phyloP scores from a whole-genome alignment of 2,113 vertebrate species.

The Hystrix brachyura region DNA sequence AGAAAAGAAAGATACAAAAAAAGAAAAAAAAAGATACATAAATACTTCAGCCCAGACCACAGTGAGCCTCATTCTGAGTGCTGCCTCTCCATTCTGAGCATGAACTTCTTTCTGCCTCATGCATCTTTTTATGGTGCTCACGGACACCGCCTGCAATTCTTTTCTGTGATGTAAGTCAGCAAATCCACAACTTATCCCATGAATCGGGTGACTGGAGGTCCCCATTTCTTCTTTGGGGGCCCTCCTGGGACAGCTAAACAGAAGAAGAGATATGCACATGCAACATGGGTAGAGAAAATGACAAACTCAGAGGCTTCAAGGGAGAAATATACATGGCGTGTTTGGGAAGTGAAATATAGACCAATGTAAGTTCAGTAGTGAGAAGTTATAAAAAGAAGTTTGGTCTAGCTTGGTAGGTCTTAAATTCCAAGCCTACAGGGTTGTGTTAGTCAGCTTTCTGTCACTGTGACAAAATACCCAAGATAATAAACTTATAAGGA shows the following conservation, averaged over 20 bases:
- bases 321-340: background rate
- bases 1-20: no score
- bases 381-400: background rate
- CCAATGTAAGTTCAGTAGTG: background rate
- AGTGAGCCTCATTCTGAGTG: background rate
- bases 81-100: background rate
- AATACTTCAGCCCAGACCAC: background rate
- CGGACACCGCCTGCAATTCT: background rate
- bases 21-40: no score
- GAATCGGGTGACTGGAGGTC: background rate
- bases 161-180: background rate
- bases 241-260: background rate
- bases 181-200: background rate
- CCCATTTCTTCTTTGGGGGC: background rate
- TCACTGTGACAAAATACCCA: background rate
- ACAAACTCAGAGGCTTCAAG: background rate
- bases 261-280: background rate
- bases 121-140: background rate
- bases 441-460: background rate
- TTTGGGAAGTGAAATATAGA: background rate
- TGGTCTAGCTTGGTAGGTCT: background rate
- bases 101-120: background rate
- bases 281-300: background rate
- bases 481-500: background rate
- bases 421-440: background rate